These are phyloP conservation scores for Nephrotoma appendiculata DNA, from an alignment of 2,888 invertebrate species.

Conservation along the genomic window DNA sequence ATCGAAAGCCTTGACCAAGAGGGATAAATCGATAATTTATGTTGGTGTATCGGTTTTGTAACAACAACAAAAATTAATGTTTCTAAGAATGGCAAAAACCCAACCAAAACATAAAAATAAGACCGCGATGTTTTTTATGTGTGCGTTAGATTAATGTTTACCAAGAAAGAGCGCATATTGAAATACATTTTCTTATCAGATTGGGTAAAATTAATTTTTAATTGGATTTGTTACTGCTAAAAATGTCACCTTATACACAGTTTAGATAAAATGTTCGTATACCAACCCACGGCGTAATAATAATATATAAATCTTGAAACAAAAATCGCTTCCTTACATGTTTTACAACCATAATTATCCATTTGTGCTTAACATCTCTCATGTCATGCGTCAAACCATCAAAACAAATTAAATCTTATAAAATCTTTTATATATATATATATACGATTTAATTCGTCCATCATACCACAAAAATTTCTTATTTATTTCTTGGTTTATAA, in stretches of 20 bases:
- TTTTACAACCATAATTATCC: not conserved
- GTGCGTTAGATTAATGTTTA: not conserved
- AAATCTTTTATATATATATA: not conserved
- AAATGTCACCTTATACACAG: not conserved
- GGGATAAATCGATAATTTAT: not conserved
- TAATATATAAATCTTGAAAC: not conserved
- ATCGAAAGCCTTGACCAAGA: not conserved
- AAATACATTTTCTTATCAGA: not conserved
- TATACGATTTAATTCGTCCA: not conserved
- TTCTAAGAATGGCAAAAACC: not conserved
- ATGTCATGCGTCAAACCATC: not conserved
- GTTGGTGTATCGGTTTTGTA: not conserved
- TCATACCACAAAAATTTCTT: not conserved
- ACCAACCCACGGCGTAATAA: not conserved
- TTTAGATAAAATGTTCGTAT: not conserved
- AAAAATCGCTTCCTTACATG: not conserved
- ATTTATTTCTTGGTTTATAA: not conserved
- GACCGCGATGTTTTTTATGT: not conserved
- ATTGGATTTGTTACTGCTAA: not conserved
- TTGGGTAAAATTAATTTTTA: not conserved
- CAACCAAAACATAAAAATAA: not conserved
- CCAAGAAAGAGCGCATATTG: not conserved
- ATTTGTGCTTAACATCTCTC: not conserved
- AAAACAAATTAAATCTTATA: not conserved
- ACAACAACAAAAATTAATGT: not conserved